Percentiles rank a stretch among this genome's conserved stretches.
Conservation (phyloP, 2,888 invertebrate species). For the Diadromus collaris region DNA sequence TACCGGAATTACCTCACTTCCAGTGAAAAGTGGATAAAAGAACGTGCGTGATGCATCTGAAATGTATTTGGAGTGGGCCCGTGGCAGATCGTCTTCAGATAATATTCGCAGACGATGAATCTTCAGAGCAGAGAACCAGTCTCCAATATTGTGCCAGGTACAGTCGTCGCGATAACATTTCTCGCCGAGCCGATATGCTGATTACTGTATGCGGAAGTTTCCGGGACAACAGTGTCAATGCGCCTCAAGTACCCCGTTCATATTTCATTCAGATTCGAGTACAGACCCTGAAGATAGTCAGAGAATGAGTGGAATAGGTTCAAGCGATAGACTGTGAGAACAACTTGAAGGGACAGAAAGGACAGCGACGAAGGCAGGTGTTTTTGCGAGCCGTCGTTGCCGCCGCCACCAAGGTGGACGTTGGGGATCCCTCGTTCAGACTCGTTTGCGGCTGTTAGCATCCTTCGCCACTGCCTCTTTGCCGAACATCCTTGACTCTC, state of each 20-base stretch:
- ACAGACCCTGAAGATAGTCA: slow-evolving; percentile 28
- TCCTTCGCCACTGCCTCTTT: slow-evolving; percentile 69
- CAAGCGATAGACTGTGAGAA: slow-evolving; percentile 34
- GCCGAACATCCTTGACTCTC: slow-evolving; percentile 70
- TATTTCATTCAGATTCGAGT: slow-evolving; percentile 27
- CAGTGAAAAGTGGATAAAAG: no score
- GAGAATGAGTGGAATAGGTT: slow-evolving; percentile 23
- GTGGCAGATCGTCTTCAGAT: no score
- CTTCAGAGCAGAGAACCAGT: no score
- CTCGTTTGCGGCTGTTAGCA: slow-evolving; percentile 74
- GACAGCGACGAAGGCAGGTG: slow-evolving; percentile 71
- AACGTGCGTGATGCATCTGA: no score
- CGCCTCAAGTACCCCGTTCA: neutral
- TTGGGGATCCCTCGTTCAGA: slow-evolving; percentile 66
- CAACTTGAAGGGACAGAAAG: slow-evolving; percentile 49
- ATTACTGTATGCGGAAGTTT: slow-evolving; percentile 34
- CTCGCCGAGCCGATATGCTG: neutral
- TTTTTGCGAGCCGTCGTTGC: slow-evolving; percentile 66
- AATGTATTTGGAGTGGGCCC: no score
- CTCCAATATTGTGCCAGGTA: no score
- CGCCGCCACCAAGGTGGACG: slow-evolving; percentile 63
- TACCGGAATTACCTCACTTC: no score
- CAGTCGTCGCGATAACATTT: no score
- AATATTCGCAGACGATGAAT: no score
- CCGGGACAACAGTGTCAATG: slow-evolving; percentile 11